A percentile compares a stretch with the other conserved stretches of the same genome.
phyloP scores from a whole-genome alignment of 2,113 vertebrate genomes.

The Bambusicola thoracicus region DNA sequence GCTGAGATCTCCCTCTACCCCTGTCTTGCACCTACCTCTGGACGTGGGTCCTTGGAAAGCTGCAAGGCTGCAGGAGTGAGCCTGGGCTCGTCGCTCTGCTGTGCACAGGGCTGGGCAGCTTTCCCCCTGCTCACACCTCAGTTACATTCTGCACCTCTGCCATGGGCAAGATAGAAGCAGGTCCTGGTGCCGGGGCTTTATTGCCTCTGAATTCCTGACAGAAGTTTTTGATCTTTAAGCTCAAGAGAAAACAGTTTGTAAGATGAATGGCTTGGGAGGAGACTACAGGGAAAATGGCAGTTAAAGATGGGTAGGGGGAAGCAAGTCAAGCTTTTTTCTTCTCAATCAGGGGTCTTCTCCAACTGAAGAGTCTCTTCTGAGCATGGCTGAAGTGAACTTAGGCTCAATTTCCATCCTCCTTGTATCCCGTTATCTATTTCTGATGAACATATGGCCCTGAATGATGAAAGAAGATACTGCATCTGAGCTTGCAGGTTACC shows the following conservation, averaged over 20 bases:
- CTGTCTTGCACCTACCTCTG: not conserved
- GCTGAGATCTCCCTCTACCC: not conserved
- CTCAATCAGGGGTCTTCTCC: not conserved
- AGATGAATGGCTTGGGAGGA: not conserved
- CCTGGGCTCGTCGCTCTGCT: accelerated
- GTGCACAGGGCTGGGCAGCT: accelerated
- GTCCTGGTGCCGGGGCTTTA: not conserved
- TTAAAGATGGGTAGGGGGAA: not conserved
- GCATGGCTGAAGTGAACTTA: not conserved
- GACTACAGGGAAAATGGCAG: not conserved
- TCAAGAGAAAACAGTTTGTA: not conserved
- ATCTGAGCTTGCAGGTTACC: not conserved
- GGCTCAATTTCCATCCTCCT: not conserved
- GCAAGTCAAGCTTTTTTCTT: not conserved
- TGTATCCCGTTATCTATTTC: not conserved
- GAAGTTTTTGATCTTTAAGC: not conserved
- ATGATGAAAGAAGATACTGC: not conserved
- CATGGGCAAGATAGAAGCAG: not conserved
- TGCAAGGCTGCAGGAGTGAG: not conserved
- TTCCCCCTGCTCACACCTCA: accelerated
- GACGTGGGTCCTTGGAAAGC: not conserved
- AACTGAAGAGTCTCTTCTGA: not conserved
- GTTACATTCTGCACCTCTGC: not conserved
- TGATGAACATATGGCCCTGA: not conserved
- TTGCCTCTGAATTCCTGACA: not conserved